These are phyloP conservation scores for Erebia palarica DNA, from an alignment of 2,888 invertebrate species.

Conservation along the genomic window DNA sequence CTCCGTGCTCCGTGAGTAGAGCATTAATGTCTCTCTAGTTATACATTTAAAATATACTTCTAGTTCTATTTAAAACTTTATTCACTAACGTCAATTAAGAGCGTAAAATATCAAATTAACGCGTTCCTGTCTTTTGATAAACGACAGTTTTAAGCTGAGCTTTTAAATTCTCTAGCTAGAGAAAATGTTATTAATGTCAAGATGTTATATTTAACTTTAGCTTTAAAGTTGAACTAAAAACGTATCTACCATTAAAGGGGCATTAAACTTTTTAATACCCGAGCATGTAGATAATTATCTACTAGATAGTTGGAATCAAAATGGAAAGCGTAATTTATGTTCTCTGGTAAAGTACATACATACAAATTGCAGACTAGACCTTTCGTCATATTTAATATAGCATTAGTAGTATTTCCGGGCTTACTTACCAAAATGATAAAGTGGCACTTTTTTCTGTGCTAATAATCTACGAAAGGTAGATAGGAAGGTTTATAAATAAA, in stretches of 20 bases:
- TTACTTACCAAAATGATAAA: too few relatives aligned
- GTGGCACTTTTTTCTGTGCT: too few relatives aligned
- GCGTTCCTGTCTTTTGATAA: constrained; percentile 7
- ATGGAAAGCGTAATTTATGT: neutral
- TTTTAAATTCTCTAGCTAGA: constrained; percentile 5
- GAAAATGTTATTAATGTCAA: constrained; percentile 12
- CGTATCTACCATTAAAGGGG: constrained; percentile 5
- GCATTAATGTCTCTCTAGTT: neutral
- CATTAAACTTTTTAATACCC: constrained; percentile 11
- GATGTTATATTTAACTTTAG: constrained; percentile 6
- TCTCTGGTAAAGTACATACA: too few relatives aligned
- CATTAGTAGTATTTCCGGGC: too few relatives aligned
- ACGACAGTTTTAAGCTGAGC: neutral
- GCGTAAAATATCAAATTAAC: constrained; percentile 1
- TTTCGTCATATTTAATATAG: neutral
- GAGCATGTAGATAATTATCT: neutral
- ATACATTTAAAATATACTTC: neutral
- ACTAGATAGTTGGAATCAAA: constrained; percentile 1
- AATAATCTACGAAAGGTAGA: too few relatives aligned
- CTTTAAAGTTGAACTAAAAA: constrained; percentile 1
- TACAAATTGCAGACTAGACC: neutral
- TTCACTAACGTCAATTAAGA: constrained; percentile 6
- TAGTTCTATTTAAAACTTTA: constrained; percentile 2
- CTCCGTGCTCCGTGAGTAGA: neutral
- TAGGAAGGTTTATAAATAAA: too few relatives aligned